Conservation (phyloP, 2,797 vertebrate genomes). For the Danio tinwini region DNA sequence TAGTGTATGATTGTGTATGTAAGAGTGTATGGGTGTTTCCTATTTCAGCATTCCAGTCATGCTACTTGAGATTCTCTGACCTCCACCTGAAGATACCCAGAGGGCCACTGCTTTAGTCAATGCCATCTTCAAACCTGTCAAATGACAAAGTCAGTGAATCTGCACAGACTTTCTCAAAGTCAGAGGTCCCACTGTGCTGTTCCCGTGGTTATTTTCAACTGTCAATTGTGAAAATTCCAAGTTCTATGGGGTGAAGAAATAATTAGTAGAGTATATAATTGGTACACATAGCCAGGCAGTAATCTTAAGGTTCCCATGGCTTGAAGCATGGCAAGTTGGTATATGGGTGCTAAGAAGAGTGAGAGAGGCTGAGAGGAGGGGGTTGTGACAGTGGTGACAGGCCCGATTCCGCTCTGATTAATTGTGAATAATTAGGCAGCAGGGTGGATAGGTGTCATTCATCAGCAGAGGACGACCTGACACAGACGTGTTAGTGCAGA, state of each 20-base stretch:
- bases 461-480: constrained; percentile 59
- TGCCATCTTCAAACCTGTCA: background rate
- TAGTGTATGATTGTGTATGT: no score
- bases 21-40: no score
- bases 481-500: background rate
- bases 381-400: constrained; percentile 34
- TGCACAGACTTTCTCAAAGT: background rate
- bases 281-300: constrained; percentile 53
- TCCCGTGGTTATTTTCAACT: background rate
- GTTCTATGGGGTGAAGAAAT: background rate
- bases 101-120: background rate
- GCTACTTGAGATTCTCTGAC: background rate
- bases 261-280: background rate
- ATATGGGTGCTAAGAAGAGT: constrained; percentile 40
- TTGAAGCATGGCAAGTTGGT: constrained; percentile 43
- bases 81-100: background rate
- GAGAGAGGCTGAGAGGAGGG: background rate
- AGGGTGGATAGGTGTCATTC: constrained; percentile 71
- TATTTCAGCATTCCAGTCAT: background rate
- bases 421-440: constrained; percentile 75
- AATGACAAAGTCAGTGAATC: background rate
- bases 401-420: constrained; percentile 68
- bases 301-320: constrained; percentile 65
- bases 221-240: background rate
- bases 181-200: background rate